These are phyloP conservation scores for Pseudomyrmex concolor DNA, from an alignment of 1,140 invertebrate species.

Conservation along the genomic window DNA sequence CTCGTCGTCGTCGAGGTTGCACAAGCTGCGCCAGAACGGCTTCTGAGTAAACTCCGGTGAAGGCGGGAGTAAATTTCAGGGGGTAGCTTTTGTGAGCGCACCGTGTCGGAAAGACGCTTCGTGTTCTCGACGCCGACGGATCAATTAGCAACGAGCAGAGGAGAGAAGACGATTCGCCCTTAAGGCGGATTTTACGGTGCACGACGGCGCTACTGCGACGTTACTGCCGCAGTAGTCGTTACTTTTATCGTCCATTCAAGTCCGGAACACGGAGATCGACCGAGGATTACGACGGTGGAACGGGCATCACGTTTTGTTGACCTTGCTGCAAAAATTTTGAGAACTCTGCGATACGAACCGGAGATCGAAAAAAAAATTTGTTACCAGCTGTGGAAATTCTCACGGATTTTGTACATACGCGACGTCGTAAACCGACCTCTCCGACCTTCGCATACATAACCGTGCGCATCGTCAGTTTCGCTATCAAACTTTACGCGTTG, in stretches of 20 bases:
- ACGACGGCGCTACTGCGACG: slow-evolving; percentile 50
- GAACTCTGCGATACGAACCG: not conserved
- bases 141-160: slow-evolving; percentile 63
- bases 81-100: slow-evolving; percentile 42
- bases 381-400: slow-evolving; percentile 27
- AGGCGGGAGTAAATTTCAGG: slow-evolving; percentile 60
- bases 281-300: slow-evolving; percentile 61
- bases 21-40: slow-evolving; percentile 1
- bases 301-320: slow-evolving; percentile 12
- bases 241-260: slow-evolving; percentile 67
- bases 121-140: slow-evolving; percentile 60
- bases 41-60: slow-evolving; percentile 36
- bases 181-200: slow-evolving; percentile 29
- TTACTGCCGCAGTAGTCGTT: slow-evolving; percentile 61
- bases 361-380: slow-evolving; percentile 13
- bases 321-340: slow-evolving; percentile 43
- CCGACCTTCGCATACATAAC: not conserved
- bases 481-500: slow-evolving; percentile 17
- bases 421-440: slow-evolving; percentile 4
- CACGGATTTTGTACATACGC: slow-evolving; percentile 17
- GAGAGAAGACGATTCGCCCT: slow-evolving; percentile 31
- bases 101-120: slow-evolving; percentile 50
- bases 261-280: slow-evolving; percentile 62
- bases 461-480: not conserved
- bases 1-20: not conserved